Percentiles rank a stretch among this genome's conserved stretches.
Evolutionary conservation across 2,113 vertebrate species (phyloP).

Genomic region (Notechis scutatus): DNA sequence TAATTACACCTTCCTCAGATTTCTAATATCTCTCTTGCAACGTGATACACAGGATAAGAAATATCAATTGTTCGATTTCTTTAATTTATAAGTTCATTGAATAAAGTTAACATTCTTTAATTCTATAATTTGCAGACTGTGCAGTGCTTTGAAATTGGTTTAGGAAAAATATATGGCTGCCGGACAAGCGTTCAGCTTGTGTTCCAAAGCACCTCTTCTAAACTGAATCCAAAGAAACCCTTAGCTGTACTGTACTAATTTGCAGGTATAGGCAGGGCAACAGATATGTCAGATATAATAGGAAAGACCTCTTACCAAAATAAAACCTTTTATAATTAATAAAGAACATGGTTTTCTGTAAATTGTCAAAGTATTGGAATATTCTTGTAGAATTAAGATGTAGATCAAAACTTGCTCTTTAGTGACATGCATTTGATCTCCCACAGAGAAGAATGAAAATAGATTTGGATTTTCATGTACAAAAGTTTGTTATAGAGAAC

Average conservation of each 20-base stretch:
- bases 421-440: not conserved
- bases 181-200: not conserved
- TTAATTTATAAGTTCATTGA: not conserved
- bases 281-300: not conserved
- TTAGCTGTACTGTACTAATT: not conserved
- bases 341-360: not conserved
- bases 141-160: not conserved
- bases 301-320: not conserved
- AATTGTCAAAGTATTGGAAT: not conserved
- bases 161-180: not conserved
- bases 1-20: conserved; percentile 31
- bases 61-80: not conserved
- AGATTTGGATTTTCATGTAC: not conserved
- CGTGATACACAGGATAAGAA: conserved; percentile 21
- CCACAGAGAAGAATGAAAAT: not conserved
- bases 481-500: conserved; percentile 5
- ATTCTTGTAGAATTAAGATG: not conserved
- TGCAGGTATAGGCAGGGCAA: not conserved
- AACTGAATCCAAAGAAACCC: not conserved
- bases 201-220: not conserved
- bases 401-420: not conserved
- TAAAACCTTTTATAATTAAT: not conserved
- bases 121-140: not conserved
- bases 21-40: conserved; percentile 25
- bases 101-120: not conserved